Evolutionary conservation across 2,797 vertebrate species (phyloP).

Genomic region (Halcyon badia): DNA sequence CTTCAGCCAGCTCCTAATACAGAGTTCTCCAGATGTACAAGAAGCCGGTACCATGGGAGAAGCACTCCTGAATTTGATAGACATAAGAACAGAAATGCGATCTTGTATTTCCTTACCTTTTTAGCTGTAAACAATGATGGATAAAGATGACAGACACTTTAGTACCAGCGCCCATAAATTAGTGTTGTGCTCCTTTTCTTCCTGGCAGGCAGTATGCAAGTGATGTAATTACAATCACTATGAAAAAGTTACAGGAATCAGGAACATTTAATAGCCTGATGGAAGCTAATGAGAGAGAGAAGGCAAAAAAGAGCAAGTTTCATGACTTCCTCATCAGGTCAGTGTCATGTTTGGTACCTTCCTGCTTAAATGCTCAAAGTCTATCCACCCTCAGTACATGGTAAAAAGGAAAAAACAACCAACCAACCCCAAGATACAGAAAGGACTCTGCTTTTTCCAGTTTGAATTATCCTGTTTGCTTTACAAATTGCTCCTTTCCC

Average conservation of each 20-base stretch:
- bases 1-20: background rate
- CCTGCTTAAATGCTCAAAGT: background rate
- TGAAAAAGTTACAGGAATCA: conserved; percentile 78
- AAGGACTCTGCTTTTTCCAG: background rate
- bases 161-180: background rate
- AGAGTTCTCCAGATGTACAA: background rate
- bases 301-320: conserved; percentile 73
- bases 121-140: background rate
- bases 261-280: conserved; percentile 83
- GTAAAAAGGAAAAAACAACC: background rate
- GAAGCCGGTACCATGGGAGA: background rate
- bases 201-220: conserved; percentile 82
- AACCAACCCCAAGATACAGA: background rate
- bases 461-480: background rate
- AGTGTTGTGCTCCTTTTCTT: conserved; percentile 19
- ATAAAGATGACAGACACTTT: background rate
- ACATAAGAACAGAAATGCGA: background rate
- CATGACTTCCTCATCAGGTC: conserved; percentile 82
- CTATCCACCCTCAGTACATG: background rate
- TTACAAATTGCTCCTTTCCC: background rate
- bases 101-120: background rate
- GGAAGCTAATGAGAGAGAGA: conserved; percentile 76
- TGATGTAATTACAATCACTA: conserved; percentile 74
- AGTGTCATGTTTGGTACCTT: background rate
- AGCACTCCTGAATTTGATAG: background rate